phyloP scores from a whole-genome alignment of 2,797 vertebrate species.

The Sebastes miniatus region DNA sequence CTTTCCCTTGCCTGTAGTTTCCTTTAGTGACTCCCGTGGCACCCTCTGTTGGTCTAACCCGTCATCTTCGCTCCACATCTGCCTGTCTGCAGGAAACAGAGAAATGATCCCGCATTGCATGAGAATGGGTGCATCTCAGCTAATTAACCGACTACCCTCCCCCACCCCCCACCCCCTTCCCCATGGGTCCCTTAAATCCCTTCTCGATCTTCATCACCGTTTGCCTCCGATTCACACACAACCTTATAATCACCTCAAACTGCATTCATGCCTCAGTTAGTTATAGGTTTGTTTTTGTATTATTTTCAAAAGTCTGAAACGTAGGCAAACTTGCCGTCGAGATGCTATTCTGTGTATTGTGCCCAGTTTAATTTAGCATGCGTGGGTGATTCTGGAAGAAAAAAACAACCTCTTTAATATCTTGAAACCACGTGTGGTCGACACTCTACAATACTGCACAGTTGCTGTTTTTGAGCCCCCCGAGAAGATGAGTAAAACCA shows the following conservation, averaged over 20 bases:
- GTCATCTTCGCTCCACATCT: conserved; percentile 57
- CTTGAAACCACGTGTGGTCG: conserved; percentile 41
- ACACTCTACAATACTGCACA: conserved; percentile 49
- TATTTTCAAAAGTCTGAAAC: neutral
- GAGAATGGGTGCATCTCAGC: conserved; percentile 55
- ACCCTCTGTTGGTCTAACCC: conserved; percentile 67
- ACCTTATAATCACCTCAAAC: conserved; percentile 38
- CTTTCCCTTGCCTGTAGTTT: conserved; percentile 35
- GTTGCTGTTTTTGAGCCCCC: conserved; percentile 65
- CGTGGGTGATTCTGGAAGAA: conserved; percentile 27
- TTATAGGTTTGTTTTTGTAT: conserved; percentile 2
- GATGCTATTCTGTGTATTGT: conserved; percentile 8
- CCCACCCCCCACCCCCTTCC: neutral
- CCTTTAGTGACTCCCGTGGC: conserved; percentile 51
- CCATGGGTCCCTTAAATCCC: conserved; percentile 18
- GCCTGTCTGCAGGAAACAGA: conserved; percentile 52
- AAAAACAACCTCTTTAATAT: conserved; percentile 40
- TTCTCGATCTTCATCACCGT: conserved; percentile 14
- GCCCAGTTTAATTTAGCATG: conserved; percentile 47
- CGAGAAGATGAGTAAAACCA: conserved; percentile 56
- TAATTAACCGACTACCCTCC: conserved; percentile 46
- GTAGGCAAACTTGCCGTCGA: neutral
- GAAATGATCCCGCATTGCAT: conserved; percentile 51
- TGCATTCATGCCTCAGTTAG: conserved; percentile 8
- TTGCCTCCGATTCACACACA: conserved; percentile 45